Evolutionary conservation across 2,888 invertebrate species (phyloP), one percentile per base, ranked within the genome.

Genomic region (Eulithis testata): DNA sequence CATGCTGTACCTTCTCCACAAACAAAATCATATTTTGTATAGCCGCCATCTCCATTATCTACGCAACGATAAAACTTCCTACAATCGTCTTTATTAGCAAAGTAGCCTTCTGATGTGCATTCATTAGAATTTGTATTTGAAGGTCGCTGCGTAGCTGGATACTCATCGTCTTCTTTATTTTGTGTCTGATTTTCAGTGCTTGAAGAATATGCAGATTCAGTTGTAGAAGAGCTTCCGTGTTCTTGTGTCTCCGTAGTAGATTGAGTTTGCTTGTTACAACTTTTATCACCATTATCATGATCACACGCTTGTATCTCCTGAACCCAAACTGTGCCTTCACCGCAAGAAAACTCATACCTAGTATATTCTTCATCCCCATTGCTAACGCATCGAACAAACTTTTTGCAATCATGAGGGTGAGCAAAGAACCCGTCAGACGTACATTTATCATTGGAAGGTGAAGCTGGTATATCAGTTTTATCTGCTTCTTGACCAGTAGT

Each of bases 341-440:
- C 94, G 75, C 96, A 96, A 59, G 89, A 84, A 75, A 95, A 96
- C 56, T 95, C 94, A 74, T 94, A 94, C 76, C 93, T 94, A 0
- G 85, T 92, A 63, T 83, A 93, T 21, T 88, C 89, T 37, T 89
- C 89, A 14, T 89, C 84, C 0, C 89, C 94, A 64, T 92, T 89
- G 56, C 85, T 82, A 0, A 95, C 95, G 80, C 97, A 97, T 65
- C 97, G 93, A 80, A 96, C 96, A 88, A 97, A 97, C 79, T 96
- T 96, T 59, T 91, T 94, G 76, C 97, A 97, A 79, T 96, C 94
- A 60, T 91, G 88, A 21, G 94, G 90, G 85, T 97, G 94, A 31
- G 94, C 94, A 81, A 95, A 94, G 83, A 96, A 97, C 65, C 96
- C 97, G 82, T 96, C 96, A 71, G 88, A 85, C 27, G 83, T 86